These are phyloP conservation scores for Heliocidaris tuberculata DNA, from an alignment of 35 echinoderm and acorn worm genomes.

Conservation along the genomic window DNA sequence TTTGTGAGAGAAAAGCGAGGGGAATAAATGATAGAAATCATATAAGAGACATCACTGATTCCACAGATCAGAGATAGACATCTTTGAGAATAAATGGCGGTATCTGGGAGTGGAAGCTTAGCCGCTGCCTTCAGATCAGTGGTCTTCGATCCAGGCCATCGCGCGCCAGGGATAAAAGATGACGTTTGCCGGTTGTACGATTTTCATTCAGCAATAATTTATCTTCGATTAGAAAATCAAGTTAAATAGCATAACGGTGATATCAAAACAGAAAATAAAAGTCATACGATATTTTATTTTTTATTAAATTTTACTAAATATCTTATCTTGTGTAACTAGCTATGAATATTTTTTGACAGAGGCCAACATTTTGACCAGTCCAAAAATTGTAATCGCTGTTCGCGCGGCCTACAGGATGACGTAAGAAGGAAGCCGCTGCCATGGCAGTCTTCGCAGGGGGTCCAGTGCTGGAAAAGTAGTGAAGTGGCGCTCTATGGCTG, in stretches of 20 bases:
- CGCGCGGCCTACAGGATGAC: slow-evolving; percentile 46
- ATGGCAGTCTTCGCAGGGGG: slow-evolving; percentile 90
- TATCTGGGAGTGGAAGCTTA: background rate
- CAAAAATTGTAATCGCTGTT: background rate
- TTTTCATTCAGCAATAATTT: background rate
- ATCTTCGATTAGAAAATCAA: background rate
- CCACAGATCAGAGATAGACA: no score
- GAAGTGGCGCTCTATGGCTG: slow-evolving; percentile 37
- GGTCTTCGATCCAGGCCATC: no score
- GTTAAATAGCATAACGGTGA: no score
- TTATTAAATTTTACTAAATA: background rate
- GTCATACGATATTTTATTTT: background rate
- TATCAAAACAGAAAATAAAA: background rate
- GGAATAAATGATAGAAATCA: no score
- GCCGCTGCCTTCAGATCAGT: background rate
- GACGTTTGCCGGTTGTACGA: background rate
- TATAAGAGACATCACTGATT: no score
- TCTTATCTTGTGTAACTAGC: background rate
- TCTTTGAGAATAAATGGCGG: background rate
- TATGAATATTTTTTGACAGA: background rate
- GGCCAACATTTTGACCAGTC: background rate
- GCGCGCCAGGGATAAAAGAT: background rate
- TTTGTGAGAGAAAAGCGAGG: no score
- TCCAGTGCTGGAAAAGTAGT: slow-evolving; percentile 36
- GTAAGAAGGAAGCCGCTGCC: slow-evolving; percentile 86